Base-by-base conservation (phyloP, 2,888 invertebrate species). In the Argyresthia albistria region DNA sequence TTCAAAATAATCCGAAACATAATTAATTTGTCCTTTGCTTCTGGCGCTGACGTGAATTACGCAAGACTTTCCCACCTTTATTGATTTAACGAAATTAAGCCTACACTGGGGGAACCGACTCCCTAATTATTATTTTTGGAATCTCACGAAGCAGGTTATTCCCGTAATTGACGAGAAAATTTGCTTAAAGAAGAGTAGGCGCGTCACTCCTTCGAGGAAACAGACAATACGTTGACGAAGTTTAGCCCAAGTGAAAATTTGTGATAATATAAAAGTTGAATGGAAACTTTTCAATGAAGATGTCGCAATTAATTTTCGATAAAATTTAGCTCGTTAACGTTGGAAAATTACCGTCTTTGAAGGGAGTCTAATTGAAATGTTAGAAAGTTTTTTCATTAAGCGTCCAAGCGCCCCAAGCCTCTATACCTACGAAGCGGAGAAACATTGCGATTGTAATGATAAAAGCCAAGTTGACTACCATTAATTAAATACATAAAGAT, bases 251-350 rank as follows among this genome's bases (percentile, higher is more conserved):
- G 68, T 69, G 69, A 73, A 80, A 80, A 75, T 80, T 75, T 77
- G 53, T 70, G 74, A 76, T 53, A 54, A 76, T 51, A 54, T 74
- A 74, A 74, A 78, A 80, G 70, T 80, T 72, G 66, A 76, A 70
- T 73, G 67, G 69, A 73, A 80, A 82, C 67, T 86, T 83, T 81
- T 75, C 78, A 77, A 79, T 80, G 80, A 80, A 83, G 82, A 82
- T 80, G 83, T 84, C 80, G 81, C 81, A 83, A 86, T 84, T 86
- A 86, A 84, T 86, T 84, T 84, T 80, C 82, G 79, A 82, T 83
- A 79, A 82, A 84, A 81, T 84, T 82, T 76, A 77, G 79, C 80
- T 82, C 84, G 82, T 83, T 84, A 83, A 82, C 82, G 77, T 76
- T 74, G 67, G 71, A 70, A 80, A 81, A 80, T 81, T 78, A 79